Evolutionary conservation across 2,888 invertebrate genomes (phyloP), one percentile per base, ranked within the genome.

Genomic region (Neria commutata): DNA sequence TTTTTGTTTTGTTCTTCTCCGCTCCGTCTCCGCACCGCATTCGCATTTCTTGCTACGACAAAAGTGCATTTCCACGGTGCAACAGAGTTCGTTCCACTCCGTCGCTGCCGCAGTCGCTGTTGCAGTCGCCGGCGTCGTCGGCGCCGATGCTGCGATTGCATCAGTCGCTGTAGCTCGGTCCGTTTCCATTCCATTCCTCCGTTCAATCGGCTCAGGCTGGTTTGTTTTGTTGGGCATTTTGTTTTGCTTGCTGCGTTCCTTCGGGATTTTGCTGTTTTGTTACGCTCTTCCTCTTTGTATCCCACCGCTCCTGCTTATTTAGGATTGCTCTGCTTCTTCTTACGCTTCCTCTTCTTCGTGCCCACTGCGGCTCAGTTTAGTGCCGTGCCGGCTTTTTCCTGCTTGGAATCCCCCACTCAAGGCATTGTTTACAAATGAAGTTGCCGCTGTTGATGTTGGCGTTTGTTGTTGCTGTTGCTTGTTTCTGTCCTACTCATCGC

Each of bases 191-290:
- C 29, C 48, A 26, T n/a, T 11, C 8, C 23, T n/a, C 33, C 11
- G 25, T 24, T 25, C 11, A 45, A 61, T 58, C 59, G 63, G 10
- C 23, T 51, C 33, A 17, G 21, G 14, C 45, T 47, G 26, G 33
- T 50, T 69, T 74, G 71, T 75, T 71, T 73, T 72, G 70, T 71
- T 73, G 64, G 51, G 68, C 66, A 67, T 64, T 73, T 74, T 73
- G 73, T 73, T 73, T 73, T 73, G 74, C 67, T 73, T 67, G 69
- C 63, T 66, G 69, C 68, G 69, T 76, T 76, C 71, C 76, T 76
- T 73, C 68, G 66, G 75, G 70, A 75, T 75, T 75, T 71, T n/a
- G n/a, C 72, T 76, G 76, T 76, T 76, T 76, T 76, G 76, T 76
- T 76, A 70, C 66, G 67, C 62, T 64, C 69, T 63, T 63, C 52